Conservation (phyloP, 2,113 vertebrate species). For the Pomatorhinus ruficollis region DNA sequence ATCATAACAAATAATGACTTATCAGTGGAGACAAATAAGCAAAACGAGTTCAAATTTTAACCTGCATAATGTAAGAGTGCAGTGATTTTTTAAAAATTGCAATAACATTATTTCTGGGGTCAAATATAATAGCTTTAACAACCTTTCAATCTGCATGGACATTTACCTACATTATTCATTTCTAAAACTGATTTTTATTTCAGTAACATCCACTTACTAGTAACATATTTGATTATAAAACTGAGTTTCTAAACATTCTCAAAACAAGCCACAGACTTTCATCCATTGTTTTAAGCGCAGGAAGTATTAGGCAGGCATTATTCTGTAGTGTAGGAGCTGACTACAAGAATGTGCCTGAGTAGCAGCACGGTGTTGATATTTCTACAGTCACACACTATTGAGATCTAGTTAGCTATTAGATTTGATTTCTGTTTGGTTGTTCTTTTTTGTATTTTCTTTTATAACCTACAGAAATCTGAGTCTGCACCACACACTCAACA, state of each 20-base stretch:
- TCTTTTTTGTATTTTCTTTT: not conserved
- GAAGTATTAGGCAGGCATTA: not conserved
- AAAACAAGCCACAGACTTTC: not conserved
- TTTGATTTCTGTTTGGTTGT: not conserved
- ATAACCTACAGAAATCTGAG: not conserved
- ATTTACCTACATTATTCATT: not conserved
- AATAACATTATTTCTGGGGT: not conserved
- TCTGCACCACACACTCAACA: not conserved
- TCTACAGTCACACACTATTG: not conserved
- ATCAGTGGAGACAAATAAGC: not conserved
- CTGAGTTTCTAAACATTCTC: not conserved
- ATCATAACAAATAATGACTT: not conserved
- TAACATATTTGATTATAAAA: not conserved
- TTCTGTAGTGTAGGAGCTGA: not conserved
- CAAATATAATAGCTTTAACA: not conserved
- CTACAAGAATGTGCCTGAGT: not conserved
- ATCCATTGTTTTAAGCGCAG: not conserved
- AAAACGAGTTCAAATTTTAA: not conserved
- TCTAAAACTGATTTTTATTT: not conserved
- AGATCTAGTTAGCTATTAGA: not conserved
- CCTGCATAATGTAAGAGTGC: not conserved
- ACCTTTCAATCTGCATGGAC: accelerated
- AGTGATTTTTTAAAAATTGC: not conserved
- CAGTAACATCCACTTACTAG: not conserved
- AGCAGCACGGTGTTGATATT: not conserved